Base-by-base conservation (phyloP, 2,888 invertebrate genomes). In the Tuberolachnus salignus region DNA sequence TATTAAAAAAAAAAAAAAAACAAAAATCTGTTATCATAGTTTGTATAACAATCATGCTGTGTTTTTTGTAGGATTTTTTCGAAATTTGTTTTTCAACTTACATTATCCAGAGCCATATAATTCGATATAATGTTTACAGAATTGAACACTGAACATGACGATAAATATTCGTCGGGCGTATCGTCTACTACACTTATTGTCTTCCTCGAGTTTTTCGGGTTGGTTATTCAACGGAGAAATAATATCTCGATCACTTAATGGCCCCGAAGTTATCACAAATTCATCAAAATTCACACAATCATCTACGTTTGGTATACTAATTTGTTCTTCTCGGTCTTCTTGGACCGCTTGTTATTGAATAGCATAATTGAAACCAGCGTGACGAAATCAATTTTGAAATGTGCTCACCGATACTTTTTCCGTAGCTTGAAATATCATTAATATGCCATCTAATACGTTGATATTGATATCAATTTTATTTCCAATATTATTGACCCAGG, bases 351-450 rank as follows among this genome's bases (percentile, higher is more conserved):
- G 44, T 64, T 46, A 21, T 64, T 1, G 44, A 21, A 64, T 64
- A 46, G 64, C 64, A 64, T 46, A 46, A 14, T 64, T 64, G 21
- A 64, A 64, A 82, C 83, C 83, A 81, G 83, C 83, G 82, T 83
- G 83, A 55, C 81, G 67, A 82, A 83, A 83, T 75, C 82, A 82
- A 80, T 83, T 83, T 49, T 80, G 80, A 82, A 83, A 83, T 80
- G 82, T 82, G 63, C 64, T 81, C 71, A 82, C 81, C 82, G 80
- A 67, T 49, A 83, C 82, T 64, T 82, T 82, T 82, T 83, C 81
- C 83, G 83, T 83, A 80, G 83, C 83, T 83, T 83, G 82, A 69
- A 81, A 82, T 81, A 83, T 82, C 83, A 83, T 83, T 80, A 82
- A 74, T 80, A 83, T 83, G 74, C 83, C 83, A 82, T 83, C 82